Percentiles rank a stretch among this genome's conserved stretches.
Conservation (phyloP, 2,888 invertebrate species). For the Crossocerus cetratus region DNA sequence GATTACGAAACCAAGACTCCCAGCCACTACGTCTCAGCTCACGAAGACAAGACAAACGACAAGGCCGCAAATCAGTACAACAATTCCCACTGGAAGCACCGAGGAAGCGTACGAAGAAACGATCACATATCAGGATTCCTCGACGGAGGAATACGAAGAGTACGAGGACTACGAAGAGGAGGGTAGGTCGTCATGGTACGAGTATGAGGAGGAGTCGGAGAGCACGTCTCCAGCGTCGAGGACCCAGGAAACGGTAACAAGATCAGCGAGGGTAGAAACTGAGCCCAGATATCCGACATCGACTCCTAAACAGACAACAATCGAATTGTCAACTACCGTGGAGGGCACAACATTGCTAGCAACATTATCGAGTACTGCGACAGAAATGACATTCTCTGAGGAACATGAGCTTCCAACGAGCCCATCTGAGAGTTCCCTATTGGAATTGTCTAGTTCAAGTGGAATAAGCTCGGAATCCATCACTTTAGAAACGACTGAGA, state of each 20-base stretch:
- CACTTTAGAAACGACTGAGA: too few relatives aligned
- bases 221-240: neutral
- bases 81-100: neutral
- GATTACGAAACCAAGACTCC: neutral
- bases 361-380: neutral
- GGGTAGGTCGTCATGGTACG: neutral
- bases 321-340: too few relatives aligned
- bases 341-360: neutral
- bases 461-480: too few relatives aligned
- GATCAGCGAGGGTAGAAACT: neutral
- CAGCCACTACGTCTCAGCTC: neutral
- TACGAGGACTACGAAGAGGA: neutral
- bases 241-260: neutral
- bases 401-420: too few relatives aligned
- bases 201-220: neutral
- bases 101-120: neutral
- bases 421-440: too few relatives aligned
- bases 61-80: too few relatives aligned
- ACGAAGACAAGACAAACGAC: too few relatives aligned
- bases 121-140: neutral
- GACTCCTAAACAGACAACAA: too few relatives aligned
- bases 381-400: too few relatives aligned
- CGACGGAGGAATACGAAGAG: neutral
- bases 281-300: neutral
- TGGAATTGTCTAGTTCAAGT: too few relatives aligned